phyloP scores from a whole-genome alignment of 2,797 vertebrate genomes.

The Rhinichthys osculus region DNA sequence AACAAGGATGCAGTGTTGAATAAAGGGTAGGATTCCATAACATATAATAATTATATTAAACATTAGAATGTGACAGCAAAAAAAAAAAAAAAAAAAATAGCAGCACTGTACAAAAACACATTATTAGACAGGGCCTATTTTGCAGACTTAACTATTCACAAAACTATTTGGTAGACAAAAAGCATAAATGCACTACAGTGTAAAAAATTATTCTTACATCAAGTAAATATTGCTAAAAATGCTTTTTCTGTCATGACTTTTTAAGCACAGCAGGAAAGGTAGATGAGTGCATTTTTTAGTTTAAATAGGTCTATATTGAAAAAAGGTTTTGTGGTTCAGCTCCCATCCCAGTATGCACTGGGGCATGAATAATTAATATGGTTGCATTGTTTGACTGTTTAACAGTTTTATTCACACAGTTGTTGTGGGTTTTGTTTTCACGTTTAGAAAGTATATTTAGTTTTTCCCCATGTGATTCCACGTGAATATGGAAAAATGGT shows the following conservation, averaged over 20 bases:
- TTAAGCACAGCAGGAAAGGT: neutral
- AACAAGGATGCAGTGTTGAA: neutral
- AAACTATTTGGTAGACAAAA: neutral
- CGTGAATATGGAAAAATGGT: neutral
- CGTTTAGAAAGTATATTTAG: neutral
- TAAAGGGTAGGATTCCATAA: neutral
- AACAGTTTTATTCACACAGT: slow-evolving; percentile 9
- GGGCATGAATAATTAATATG: slow-evolving; percentile 12
- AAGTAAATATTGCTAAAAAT: neutral
- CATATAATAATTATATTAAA: neutral
- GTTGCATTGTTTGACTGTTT: slow-evolving; percentile 17
- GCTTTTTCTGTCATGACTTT: neutral
- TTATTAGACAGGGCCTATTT: neutral
- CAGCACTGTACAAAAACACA: neutral
- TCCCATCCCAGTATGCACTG: slow-evolving; percentile 9
- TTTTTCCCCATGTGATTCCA: neutral
- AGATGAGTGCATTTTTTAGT: neutral
- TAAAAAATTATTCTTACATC: neutral
- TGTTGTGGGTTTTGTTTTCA: neutral
- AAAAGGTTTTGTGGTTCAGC: neutral
- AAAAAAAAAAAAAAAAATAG: neutral
- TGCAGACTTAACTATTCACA: neutral
- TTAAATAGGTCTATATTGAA: neutral
- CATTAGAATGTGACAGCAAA: neutral
- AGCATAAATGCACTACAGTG: neutral